phyloP scores from a whole-genome alignment of 1,140 invertebrate species.

The Drosophila rhopaloa region DNA sequence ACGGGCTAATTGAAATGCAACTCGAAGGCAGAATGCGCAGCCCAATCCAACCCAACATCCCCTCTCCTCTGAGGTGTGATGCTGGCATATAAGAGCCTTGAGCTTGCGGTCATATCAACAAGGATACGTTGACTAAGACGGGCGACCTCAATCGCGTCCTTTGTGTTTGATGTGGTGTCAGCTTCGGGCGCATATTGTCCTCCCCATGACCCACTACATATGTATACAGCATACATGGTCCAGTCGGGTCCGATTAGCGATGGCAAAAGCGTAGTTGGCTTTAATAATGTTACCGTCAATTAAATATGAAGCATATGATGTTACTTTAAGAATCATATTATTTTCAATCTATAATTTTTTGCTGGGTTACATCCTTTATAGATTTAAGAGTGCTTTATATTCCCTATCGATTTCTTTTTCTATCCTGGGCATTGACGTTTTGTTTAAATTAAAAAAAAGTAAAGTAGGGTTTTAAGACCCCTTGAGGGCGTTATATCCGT shows the following conservation, averaged over 20 bases:
- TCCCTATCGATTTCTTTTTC: too few species aligned
- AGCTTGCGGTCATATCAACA: conserved; percentile 51
- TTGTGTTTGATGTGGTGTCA: conserved; percentile 40
- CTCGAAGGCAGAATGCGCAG: conserved; percentile 5
- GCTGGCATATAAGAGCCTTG: conserved; percentile 39
- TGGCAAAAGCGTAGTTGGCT: not conserved
- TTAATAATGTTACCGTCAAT: too few species aligned
- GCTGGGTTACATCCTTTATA: too few species aligned
- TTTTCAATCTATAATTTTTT: too few species aligned
- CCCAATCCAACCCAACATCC: too few species aligned
- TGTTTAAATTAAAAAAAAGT: too few species aligned
- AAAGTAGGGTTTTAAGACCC: too few species aligned
- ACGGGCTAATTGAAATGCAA: conserved; percentile 53
- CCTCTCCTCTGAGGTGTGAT: conserved; percentile 29
- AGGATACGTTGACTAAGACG: conserved; percentile 43
- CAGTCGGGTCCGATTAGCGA: not conserved
- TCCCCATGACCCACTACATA: not conserved
- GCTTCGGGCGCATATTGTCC: conserved; percentile 12
- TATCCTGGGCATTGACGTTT: too few species aligned
- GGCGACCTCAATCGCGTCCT: conserved; percentile 46
- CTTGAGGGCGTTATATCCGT: too few species aligned
- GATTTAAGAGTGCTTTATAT: too few species aligned
- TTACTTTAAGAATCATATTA: too few species aligned
- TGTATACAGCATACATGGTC: not conserved
- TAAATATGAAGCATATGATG: too few species aligned